Conservation (phyloP, 2,888 invertebrate species). For the Hemicrepidius hirtus region DNA sequence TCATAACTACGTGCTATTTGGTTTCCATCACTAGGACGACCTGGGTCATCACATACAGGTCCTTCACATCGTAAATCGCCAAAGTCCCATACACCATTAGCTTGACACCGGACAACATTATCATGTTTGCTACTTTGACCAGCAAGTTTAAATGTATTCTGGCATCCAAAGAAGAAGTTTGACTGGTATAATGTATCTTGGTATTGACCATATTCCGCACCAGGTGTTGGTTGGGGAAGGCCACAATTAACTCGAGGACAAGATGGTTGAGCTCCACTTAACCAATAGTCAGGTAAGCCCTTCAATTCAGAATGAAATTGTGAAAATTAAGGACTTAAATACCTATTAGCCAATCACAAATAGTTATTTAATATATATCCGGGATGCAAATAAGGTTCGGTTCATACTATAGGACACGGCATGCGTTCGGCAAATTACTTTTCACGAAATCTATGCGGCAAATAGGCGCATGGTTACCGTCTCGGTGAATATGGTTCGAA, state of each 20-base stretch:
- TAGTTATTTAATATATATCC: too few relatives aligned
- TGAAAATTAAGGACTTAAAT: background rate
- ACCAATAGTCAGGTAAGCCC: constrained; percentile 93
- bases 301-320: constrained; percentile 61
- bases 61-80: constrained; percentile 97
- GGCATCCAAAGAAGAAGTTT: constrained; percentile 96
- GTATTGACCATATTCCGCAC: constrained; percentile 93
- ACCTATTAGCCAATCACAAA: too few relatives aligned
- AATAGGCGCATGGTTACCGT: too few relatives aligned
- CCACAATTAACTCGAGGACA: constrained; percentile 95
- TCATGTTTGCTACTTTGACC: constrained; percentile 95
- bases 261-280: constrained; percentile 89
- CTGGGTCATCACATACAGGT: constrained; percentile 97
- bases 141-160: constrained; percentile 94
- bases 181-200: constrained; percentile 93
- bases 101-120: constrained; percentile 93
- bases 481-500: too few relatives aligned
- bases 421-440: too few relatives aligned
- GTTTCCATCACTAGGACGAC: constrained; percentile 92
- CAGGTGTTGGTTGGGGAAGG: constrained; percentile 92
- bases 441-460: too few relatives aligned
- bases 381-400: too few relatives aligned
- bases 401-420: too few relatives aligned
- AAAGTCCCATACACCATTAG: constrained; percentile 97
- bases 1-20: constrained; percentile 90